Evolutionary conservation across 1,140 invertebrate species (phyloP).

Genomic region (Akabosia matsudoensis): DNA sequence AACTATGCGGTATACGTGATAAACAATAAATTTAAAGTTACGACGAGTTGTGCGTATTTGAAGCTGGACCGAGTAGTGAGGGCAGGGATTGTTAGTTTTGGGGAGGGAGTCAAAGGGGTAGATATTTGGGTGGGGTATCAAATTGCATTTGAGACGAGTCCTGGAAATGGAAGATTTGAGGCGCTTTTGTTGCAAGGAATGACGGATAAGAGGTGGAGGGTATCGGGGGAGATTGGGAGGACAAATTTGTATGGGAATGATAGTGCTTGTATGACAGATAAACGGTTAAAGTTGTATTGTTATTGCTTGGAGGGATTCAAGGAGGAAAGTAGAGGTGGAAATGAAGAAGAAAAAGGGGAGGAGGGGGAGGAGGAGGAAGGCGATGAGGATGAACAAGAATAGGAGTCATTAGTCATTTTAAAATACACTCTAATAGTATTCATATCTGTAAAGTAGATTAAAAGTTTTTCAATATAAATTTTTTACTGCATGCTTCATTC

Average conservation of each 20-base stretch:
- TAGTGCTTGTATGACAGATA: background rate
- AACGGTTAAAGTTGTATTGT: too few species aligned
- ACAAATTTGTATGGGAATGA: background rate
- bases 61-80: background rate
- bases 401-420: too few species aligned
- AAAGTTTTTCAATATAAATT: too few species aligned
- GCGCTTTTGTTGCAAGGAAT: background rate
- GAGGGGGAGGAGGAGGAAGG: too few species aligned
- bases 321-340: too few species aligned
- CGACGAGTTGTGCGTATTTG: background rate
- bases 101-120: background rate
- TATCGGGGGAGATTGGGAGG: background rate
- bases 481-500: too few species aligned
- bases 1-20: background rate
- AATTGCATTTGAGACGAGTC: background rate
- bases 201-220: background rate
- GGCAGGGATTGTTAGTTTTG: background rate
- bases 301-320: too few species aligned
- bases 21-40: background rate
- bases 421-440: too few species aligned
- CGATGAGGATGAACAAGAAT: too few species aligned
- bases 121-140: too few species aligned
- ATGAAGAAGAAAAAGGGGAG: too few species aligned
- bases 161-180: background rate
- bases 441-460: too few species aligned